Evolutionary conservation across 2,797 vertebrate genomes (phyloP).

Genomic region (Neopelma chrysocephalum): DNA sequence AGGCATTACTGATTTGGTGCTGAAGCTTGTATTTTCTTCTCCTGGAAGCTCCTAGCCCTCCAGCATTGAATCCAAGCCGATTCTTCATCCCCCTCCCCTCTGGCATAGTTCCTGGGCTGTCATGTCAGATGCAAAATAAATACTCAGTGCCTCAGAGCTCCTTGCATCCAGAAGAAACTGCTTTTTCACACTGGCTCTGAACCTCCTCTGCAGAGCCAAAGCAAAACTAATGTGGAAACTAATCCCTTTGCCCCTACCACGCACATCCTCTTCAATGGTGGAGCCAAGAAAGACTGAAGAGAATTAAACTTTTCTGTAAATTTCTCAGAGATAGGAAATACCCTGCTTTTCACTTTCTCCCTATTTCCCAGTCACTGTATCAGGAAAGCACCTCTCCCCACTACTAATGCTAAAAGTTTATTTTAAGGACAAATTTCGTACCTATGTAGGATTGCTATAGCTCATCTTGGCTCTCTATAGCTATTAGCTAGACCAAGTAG

Average conservation of each 20-base stretch:
- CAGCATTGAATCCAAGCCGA: neutral
- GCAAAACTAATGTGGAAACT: conserved; percentile 54
- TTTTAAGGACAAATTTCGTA: conserved; percentile 39
- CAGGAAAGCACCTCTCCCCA: neutral
- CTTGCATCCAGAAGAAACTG: conserved; percentile 40
- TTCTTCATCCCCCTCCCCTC: conserved; percentile 11
- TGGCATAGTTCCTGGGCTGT: conserved; percentile 18
- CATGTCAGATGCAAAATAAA: conserved; percentile 38
- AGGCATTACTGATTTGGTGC: neutral
- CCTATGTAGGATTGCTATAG: neutral
- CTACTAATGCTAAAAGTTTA: neutral
- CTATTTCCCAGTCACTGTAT: neutral
- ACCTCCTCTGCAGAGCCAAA: conserved; percentile 36
- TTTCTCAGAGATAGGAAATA: neutral
- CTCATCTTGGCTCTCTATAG: neutral
- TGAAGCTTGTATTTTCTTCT: conserved; percentile 12
- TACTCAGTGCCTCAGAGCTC: conserved; percentile 20
- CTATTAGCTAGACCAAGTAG: conserved; percentile 7
- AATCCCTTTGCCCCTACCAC: conserved; percentile 50
- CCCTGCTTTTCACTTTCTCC: neutral
- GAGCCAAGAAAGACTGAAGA: conserved; percentile 32
- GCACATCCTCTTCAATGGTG: neutral
- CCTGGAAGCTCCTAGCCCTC: neutral
- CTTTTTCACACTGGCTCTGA: conserved; percentile 59
- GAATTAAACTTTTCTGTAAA: conserved; percentile 35